Percentiles rank a stretch among this genome's conserved stretches.
Evolutionary conservation across 2,113 vertebrate genomes (phyloP).

Genomic region (Pogona vitticeps): DNA sequence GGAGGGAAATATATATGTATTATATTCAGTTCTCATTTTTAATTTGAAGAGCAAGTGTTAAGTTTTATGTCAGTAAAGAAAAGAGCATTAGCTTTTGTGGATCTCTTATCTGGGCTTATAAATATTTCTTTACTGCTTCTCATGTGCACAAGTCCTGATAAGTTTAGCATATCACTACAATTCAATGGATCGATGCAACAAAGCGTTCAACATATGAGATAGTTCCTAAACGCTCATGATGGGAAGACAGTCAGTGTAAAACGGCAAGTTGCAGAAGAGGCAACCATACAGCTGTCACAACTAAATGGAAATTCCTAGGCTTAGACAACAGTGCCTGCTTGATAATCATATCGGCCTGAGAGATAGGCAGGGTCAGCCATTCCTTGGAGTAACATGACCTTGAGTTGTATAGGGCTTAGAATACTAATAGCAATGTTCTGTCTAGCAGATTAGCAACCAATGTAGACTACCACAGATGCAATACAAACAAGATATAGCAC

Average conservation of each 20-base stretch:
- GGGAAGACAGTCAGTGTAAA: neutral
- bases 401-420: neutral
- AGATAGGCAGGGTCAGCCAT: neutral
- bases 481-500: no score
- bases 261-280: neutral
- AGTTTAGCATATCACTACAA: neutral
- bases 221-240: neutral
- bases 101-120: neutral
- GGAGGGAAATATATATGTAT: constrained; percentile 9
- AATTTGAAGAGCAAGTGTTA: neutral
- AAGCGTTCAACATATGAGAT: neutral
- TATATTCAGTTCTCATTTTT: neutral
- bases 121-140: no score
- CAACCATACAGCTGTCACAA: no score
- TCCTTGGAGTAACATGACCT: neutral
- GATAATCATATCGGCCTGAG: neutral
- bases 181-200: neutral
- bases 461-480: no score
- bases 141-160: neutral
- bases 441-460: no score
- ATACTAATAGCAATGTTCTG: neutral
- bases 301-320: neutral
- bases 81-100: neutral
- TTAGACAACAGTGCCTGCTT: neutral
- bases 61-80: neutral